Evolutionary conservation across 2,888 invertebrate genomes (phyloP).

Genomic region (Busseola fusca): DNA sequence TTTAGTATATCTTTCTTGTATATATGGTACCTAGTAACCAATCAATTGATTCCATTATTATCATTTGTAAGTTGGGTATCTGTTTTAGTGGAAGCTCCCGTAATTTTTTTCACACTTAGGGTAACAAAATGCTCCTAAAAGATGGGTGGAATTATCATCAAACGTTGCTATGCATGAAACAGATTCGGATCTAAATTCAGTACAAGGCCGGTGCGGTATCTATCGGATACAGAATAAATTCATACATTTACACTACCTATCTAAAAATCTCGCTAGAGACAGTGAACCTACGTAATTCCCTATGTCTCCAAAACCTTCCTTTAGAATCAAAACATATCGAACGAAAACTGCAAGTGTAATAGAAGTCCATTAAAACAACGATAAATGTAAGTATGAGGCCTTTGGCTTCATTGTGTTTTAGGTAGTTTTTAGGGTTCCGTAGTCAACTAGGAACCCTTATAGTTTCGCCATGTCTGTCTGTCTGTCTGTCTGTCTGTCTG

Average conservation of each 20-base stretch:
- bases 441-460: too few relatives aligned
- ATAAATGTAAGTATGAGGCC: too few relatives aligned
- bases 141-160: constrained; percentile 14
- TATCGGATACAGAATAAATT: constrained; percentile 24
- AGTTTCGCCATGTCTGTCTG: too few relatives aligned
- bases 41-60: neutral
- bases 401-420: too few relatives aligned
- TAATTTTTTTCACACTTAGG: neutral
- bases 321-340: constrained; percentile 4
- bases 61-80: neutral
- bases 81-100: neutral
- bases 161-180: constrained; percentile 16
- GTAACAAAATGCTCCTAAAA: constrained; percentile 1
- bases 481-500: too few relatives aligned
- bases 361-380: constrained; percentile 3
- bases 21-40: neutral
- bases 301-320: neutral
- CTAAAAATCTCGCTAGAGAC: constrained; percentile 7
- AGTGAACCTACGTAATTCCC: neutral
- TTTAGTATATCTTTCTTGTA: too few relatives aligned
- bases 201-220: constrained; percentile 39
- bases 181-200: constrained; percentile 42
- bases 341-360: constrained; percentile 1
- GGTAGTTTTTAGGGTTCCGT: too few relatives aligned
- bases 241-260: constrained; percentile 7